phyloP scores from a whole-genome alignment of 2,888 invertebrate genomes.

The Hypercompe scribonia region DNA sequence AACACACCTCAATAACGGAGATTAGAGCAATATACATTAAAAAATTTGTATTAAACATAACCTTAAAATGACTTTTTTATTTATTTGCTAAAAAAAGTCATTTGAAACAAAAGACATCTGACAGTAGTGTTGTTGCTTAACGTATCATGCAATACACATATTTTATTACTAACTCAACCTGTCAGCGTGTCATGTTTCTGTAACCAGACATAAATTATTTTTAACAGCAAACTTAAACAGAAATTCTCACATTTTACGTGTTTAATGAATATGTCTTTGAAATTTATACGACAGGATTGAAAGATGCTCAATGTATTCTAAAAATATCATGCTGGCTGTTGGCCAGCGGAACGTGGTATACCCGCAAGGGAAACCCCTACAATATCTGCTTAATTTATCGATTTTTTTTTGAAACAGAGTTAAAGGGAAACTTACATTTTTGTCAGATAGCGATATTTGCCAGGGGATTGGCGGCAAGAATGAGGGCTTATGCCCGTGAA shows the following conservation, averaged over 20 bases:
- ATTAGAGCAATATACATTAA: background rate
- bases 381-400: constrained; percentile 17
- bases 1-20: background rate
- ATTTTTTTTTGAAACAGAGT: no score
- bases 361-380: constrained; percentile 58
- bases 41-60: background rate
- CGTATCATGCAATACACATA: background rate
- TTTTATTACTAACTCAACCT: background rate
- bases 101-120: no score
- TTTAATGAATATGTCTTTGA: constrained; percentile 33
- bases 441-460: no score
- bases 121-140: background rate
- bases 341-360: constrained; percentile 52
- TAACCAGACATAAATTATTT: background rate
- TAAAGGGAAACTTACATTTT: no score
- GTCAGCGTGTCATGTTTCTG: background rate
- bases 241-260: background rate
- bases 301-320: constrained; percentile 47
- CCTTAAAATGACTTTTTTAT: no score
- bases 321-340: constrained; percentile 53
- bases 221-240: background rate
- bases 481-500: no score
- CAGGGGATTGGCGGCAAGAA: no score
- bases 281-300: constrained; percentile 27
- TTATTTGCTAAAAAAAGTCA: no score